These are phyloP conservation scores for Hippopotamus amphibius DNA, from an alignment of 2,113 vertebrate genomes.

Conservation along the genomic window DNA sequence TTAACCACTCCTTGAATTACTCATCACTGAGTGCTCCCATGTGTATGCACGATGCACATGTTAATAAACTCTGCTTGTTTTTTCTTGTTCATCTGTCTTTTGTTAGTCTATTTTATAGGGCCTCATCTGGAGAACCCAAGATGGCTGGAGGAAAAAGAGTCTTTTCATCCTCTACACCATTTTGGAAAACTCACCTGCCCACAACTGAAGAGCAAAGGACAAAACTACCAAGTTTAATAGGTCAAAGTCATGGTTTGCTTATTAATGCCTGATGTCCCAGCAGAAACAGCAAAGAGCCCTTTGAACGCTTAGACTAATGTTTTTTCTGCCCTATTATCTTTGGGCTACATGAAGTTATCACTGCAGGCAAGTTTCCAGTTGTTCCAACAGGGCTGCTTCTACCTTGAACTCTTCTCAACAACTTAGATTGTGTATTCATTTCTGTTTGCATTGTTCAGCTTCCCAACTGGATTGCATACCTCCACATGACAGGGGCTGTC, in stretches of 20 bases:
- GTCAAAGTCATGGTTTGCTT: conserved; percentile 38
- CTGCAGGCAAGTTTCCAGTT: background rate
- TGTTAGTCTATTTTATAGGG: background rate
- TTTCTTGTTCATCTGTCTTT: conserved; percentile 9
- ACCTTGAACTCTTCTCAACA: conserved; percentile 5
- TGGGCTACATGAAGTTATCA: background rate
- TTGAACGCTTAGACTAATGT: conserved; percentile 11
- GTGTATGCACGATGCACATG: background rate
- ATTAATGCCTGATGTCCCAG: background rate
- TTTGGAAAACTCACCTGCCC: conserved; percentile 36
- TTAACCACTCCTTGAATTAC: background rate
- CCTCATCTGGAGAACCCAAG: background rate
- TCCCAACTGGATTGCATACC: background rate
- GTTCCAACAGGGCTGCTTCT: background rate
- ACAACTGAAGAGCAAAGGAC: background rate
- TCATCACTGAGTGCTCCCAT: background rate
- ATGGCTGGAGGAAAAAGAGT: background rate
- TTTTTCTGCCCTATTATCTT: conserved; percentile 3
- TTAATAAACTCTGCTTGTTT: conserved; percentile 13
- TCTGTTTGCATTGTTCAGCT: background rate
- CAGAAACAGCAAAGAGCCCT: conserved; percentile 15
- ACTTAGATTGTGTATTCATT: conserved; percentile 8
- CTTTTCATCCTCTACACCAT: background rate
- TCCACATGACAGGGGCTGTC: background rate
- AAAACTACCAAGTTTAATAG: conserved; percentile 23